Evolutionary conservation across 1,140 invertebrate genomes (phyloP).

Genomic region (Bicyclus anynana): DNA sequence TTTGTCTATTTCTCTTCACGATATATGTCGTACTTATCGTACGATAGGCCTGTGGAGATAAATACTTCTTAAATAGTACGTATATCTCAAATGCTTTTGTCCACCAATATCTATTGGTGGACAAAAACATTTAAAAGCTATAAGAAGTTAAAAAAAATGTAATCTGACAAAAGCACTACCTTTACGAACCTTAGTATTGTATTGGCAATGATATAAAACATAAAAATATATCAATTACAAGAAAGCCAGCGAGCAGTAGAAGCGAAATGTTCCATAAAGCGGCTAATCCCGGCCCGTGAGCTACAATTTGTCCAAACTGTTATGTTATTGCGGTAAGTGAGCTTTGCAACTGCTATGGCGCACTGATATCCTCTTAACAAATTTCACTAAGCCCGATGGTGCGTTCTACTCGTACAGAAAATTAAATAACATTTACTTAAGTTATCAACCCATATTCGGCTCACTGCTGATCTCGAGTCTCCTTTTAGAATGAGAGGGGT

Average conservation of each 20-base stretch:
- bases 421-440: background rate
- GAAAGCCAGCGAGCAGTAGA: slow-evolving; percentile 42
- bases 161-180: no score
- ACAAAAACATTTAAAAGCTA: no score
- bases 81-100: no score
- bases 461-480: no score
- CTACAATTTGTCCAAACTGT: slow-evolving; percentile 73
- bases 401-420: background rate
- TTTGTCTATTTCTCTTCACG: no score
- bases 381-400: background rate
- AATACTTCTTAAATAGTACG: no score
- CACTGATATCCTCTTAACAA: slow-evolving; percentile 41
- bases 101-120: no score
- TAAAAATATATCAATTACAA: slow-evolving; percentile 45
- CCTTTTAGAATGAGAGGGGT: no score
- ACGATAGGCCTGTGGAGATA: no score
- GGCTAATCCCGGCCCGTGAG: slow-evolving; percentile 61
- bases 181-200: background rate
- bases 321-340: slow-evolving; percentile 65
- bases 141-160: no score
- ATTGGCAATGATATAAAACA: background rate
- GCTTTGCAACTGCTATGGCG: slow-evolving; percentile 43
- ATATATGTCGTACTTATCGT: no score
- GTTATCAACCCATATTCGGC: no score
- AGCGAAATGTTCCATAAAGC: slow-evolving; percentile 61